Evolutionary conservation across 2,113 vertebrate genomes (phyloP).

Genomic region (Jacana jacana): DNA sequence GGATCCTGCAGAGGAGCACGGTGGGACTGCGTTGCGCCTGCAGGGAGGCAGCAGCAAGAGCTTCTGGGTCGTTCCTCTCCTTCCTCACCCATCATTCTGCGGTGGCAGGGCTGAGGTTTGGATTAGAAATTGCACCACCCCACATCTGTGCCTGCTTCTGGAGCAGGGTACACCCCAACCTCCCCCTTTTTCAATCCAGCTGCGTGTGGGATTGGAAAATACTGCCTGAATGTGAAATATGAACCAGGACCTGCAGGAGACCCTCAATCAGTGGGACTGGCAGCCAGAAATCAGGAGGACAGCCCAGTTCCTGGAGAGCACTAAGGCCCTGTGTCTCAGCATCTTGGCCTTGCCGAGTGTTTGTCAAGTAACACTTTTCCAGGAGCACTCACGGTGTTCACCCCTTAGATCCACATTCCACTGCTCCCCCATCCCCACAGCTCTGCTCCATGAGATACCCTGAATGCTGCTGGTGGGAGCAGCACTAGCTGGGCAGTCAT

Average conservation of each 20-base stretch:
- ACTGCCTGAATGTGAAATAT: neutral
- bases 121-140: neutral
- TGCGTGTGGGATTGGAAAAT: neutral
- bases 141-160: neutral
- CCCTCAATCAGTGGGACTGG: neutral
- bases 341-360: neutral
- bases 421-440: neutral
- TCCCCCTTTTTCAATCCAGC: neutral
- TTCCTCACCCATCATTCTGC: accelerated
- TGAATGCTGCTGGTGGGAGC: neutral
- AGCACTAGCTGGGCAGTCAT: neutral
- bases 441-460: neutral
- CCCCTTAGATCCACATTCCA: neutral
- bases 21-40: accelerated
- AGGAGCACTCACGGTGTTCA: neutral
- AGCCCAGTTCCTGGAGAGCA: neutral
- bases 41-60: neutral
- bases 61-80: neutral
- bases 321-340: neutral
- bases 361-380: neutral
- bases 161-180: neutral
- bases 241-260: neutral
- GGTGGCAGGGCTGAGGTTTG: neutral
- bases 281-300: neutral
- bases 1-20: neutral